phyloP scores from a whole-genome alignment of 2,888 invertebrate species.

The Leptopilina drosophilae region DNA sequence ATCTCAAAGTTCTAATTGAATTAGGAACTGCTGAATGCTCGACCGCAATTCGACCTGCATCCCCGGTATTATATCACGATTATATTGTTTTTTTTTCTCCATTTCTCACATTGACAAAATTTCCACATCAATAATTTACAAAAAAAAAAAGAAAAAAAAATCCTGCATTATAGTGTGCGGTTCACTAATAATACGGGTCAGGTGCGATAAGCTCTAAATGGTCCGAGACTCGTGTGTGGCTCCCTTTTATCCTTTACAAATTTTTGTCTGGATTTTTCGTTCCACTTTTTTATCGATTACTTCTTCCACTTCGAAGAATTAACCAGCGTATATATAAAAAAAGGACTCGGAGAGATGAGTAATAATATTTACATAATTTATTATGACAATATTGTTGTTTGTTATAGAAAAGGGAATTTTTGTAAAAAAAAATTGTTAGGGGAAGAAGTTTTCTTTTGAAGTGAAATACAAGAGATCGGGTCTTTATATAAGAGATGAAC shows the following conservation, averaged over 20 bases:
- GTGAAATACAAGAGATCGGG: slow-evolving; percentile 7
- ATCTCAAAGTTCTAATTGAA: slow-evolving; percentile 57
- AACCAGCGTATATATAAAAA: too few relatives aligned
- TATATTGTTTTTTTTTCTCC: slow-evolving; percentile 6
- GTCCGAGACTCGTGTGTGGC: too few relatives aligned
- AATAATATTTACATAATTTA: neutral
- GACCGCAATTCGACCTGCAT: slow-evolving; percentile 47
- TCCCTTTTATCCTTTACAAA: neutral
- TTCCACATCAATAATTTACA: neutral
- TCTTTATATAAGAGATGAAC: neutral
- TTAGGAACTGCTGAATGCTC: slow-evolving; percentile 53
- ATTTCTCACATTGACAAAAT: slow-evolving; percentile 9
- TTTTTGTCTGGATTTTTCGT: neutral
- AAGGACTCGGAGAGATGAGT: too few relatives aligned
- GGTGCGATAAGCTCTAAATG: neutral
- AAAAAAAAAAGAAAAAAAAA: neutral
- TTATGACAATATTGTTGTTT: neutral
- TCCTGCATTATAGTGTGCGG: neutral
- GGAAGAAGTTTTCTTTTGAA: neutral
- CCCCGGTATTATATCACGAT: slow-evolving; percentile 28
- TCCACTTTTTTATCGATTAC: neutral
- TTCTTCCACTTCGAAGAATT: too few relatives aligned
- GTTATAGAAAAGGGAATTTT: neutral
- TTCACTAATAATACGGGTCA: neutral
- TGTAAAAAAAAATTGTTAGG: neutral